Base-by-base conservation (phyloP, 2,888 invertebrate genomes). In the Ormia ochracea region DNA sequence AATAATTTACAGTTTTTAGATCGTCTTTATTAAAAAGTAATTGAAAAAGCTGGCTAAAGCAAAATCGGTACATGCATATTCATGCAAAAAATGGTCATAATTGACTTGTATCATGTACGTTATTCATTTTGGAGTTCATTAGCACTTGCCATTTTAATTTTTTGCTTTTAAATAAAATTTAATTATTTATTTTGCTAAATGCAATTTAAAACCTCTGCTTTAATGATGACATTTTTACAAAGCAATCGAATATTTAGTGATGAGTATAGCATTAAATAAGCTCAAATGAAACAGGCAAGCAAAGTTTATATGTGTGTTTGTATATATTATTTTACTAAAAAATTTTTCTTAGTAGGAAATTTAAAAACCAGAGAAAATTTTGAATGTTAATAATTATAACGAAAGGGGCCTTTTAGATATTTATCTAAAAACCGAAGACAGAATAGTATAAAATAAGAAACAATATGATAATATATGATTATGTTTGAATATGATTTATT, bases 1-100 rank as follows among this genome's bases (percentile, higher is more conserved):
- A 73, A 65, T 21, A 63, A 65, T 56, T 36, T 43, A 56, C 54
- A 21, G 36, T 54, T 63, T 73, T 65, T 73, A 45, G 33, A 43
- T 56, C n/a, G 31, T 52, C 33, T 72, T 72, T 72, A 36, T 43
- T 63, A 61, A 72, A 17, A 21, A 31, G 17, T 17, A 38, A 14
- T 41, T 41, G 14, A 31, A 48, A 59, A 69, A 17, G n/a, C 23
- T 33, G 33, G 17, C 31, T 36, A 58, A 58, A 45, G 48, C 38
- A 23, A 56, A 23, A 36, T 14, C 7, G 7, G 10, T 52, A 36
- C 21, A 14, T 5, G 19, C 33, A 31, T 12, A 17, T 14, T 2
- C 14, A 14, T 14, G 4, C 5, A 1, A 31, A 31, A 19, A 50
- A 50, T 26, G 17, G 41, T 14, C 23, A 48, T 23, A 48, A 48